phyloP scores from a whole-genome alignment of 2,113 vertebrate species.

The Neotragus moschatus region DNA sequence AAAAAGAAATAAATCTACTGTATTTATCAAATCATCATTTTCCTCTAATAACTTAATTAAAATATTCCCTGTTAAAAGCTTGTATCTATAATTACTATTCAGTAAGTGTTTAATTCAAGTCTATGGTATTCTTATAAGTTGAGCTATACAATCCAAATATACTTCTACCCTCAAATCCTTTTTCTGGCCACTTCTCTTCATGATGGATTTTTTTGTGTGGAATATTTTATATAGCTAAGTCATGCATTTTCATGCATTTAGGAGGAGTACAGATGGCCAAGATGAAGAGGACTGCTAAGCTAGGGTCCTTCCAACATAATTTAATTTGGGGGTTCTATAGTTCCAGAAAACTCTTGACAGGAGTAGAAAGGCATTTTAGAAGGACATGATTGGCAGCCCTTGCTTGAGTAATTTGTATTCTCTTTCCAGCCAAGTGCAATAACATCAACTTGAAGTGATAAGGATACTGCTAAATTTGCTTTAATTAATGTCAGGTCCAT shows the following conservation, averaged over 20 bases:
- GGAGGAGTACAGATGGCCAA: conserved; percentile 11
- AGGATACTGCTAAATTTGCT: conserved; percentile 75
- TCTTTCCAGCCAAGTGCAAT: conserved; percentile 67
- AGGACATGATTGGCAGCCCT: conserved; percentile 7
- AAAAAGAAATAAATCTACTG: neutral
- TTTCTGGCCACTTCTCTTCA: neutral
- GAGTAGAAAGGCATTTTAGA: neutral
- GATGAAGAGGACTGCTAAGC: neutral
- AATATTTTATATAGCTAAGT: conserved; percentile 39
- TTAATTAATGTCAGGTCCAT: conserved; percentile 75
- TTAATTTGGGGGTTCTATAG: conserved; percentile 35
- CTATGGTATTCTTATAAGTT: neutral
- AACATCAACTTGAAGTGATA: conserved; percentile 76
- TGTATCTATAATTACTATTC: neutral
- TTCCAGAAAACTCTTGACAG: conserved; percentile 6
- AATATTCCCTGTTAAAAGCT: neutral
- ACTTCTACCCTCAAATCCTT: neutral
- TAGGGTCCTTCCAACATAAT: conserved; percentile 32
- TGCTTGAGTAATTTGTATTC: conserved; percentile 72
- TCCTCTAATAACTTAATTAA: neutral
- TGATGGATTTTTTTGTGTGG: neutral
- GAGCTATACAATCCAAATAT: neutral
- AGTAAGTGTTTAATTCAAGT: neutral
- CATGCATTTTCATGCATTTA: conserved; percentile 40
- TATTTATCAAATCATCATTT: neutral